Evolutionary conservation across 2,888 invertebrate species (phyloP), one percentile per base, ranked within the genome.

Genomic region (Unio delphinus): DNA sequence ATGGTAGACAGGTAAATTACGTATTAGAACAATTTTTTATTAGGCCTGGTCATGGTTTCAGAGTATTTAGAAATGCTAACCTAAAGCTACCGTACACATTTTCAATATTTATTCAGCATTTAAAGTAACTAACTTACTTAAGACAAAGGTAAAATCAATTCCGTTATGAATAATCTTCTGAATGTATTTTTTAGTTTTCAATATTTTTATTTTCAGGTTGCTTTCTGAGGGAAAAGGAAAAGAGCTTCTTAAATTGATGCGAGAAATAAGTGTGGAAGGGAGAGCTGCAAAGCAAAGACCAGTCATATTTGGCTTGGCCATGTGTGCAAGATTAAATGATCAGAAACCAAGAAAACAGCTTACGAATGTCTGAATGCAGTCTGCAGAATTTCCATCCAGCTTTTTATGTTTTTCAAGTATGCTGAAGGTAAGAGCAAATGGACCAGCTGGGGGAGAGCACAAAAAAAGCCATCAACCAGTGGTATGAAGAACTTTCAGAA

Each of bases 381-480:
- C 56, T 93, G 93, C 83, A 91, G 91, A 73, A 92, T 92, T 64
- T 92, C 94, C 15, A 92, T 94, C 77, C 91, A 93, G 78, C 90
- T 94, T 85, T 92, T 94, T 90, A 89, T 92, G 34, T 94, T 94
- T 78, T 91, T 92, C 68, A 92, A 92, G 83, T 93, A 91, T 82
- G 91, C 92, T 63, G 91, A 92, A 82, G 82, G 91, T 68, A 84
- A 93, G 80, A 88, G 86, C 23, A 55, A 69, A 4, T 73, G 76
- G 23, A 73, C 72, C n/a, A 93, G 92, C 20, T 92, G 92, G 91
- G 94, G 94, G 61, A 91, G 92, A 78, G 93, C 93, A 4, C 93
- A 94, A 91, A 92, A 77, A 93, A 91, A 76, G 91, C 92, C 68
- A 91, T 95, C 28, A 90, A 90, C 67, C 90, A 91, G 8, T 95